A percentile compares a stretch with the other conserved stretches of the same genome.
Evolutionary conservation across 2,113 vertebrate species (phyloP).

Genomic region (Protobothrops flavoviridis): DNA sequence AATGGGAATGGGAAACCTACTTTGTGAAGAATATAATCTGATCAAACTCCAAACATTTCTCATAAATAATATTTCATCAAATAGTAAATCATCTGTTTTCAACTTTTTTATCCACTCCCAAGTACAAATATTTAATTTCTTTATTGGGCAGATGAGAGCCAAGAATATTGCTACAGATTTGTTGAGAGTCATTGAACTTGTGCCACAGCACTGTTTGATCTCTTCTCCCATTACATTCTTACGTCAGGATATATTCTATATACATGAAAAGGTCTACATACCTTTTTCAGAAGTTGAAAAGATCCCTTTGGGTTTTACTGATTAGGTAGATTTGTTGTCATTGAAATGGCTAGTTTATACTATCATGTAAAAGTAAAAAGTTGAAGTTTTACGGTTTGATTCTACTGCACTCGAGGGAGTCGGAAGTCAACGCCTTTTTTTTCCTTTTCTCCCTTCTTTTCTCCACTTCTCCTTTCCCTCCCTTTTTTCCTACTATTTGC

Average conservation of each 20-base stretch:
- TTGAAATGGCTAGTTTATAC: too few relatives aligned
- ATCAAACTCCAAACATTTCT: background rate
- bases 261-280: background rate
- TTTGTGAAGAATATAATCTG: background rate
- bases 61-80: background rate
- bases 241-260: background rate
- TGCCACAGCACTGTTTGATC: background rate
- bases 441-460: too few relatives aligned
- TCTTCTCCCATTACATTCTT: background rate
- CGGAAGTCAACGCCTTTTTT: too few relatives aligned
- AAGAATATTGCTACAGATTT: background rate
- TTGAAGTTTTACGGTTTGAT: too few relatives aligned
- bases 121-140: background rate
- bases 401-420: too few relatives aligned
- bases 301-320: too few relatives aligned
- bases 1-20: background rate
- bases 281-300: background rate
- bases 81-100: background rate
- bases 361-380: too few relatives aligned
- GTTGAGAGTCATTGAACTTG: background rate
- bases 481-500: too few relatives aligned
- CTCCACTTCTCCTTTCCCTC: too few relatives aligned
- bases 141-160: background rate
- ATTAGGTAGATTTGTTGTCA: too few relatives aligned
- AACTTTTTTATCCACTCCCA: background rate